Evolutionary conservation across 2,888 invertebrate species (phyloP).

Genomic region (Nomada fucata): DNA sequence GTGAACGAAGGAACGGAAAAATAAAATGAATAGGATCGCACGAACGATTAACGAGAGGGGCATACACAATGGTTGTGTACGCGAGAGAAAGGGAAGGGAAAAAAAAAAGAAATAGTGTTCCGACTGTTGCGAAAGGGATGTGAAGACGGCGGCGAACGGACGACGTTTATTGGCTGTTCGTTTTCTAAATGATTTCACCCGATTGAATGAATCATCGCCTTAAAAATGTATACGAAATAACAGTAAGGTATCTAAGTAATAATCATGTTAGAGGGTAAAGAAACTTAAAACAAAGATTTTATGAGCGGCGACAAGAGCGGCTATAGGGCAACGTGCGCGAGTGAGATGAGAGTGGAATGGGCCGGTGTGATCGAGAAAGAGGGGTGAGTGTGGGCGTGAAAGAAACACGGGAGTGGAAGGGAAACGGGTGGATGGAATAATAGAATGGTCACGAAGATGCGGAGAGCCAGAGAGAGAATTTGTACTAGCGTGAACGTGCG

Average conservation of each 20-base stretch:
- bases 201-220: slow-evolving; percentile 85
- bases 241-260: slow-evolving; percentile 84
- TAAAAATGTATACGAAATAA: slow-evolving; percentile 85
- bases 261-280: slow-evolving; percentile 82
- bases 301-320: slow-evolving; percentile 77
- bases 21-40: slow-evolving; percentile 50
- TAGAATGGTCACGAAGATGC: slow-evolving; percentile 45
- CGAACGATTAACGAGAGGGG: slow-evolving; percentile 54
- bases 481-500: slow-evolving; percentile 61
- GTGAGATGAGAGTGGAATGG: slow-evolving; percentile 2
- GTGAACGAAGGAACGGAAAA: background rate
- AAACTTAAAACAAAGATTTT: slow-evolving; percentile 82
- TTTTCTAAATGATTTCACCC: slow-evolving; percentile 83
- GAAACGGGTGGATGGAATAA: slow-evolving; percentile 17
- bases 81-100: slow-evolving; percentile 5
- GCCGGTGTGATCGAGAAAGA: background rate
- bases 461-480: slow-evolving; percentile 60
- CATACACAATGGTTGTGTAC: slow-evolving; percentile 20
- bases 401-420: background rate
- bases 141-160: slow-evolving; percentile 63
- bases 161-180: slow-evolving; percentile 82
- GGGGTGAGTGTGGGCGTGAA: background rate
- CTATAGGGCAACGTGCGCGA: slow-evolving; percentile 52
- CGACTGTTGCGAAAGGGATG: slow-evolving; percentile 30
- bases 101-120: background rate